These are phyloP conservation scores for Tenthredo amoena DNA, from an alignment of 2,888 invertebrate species.

Conservation along the genomic window DNA sequence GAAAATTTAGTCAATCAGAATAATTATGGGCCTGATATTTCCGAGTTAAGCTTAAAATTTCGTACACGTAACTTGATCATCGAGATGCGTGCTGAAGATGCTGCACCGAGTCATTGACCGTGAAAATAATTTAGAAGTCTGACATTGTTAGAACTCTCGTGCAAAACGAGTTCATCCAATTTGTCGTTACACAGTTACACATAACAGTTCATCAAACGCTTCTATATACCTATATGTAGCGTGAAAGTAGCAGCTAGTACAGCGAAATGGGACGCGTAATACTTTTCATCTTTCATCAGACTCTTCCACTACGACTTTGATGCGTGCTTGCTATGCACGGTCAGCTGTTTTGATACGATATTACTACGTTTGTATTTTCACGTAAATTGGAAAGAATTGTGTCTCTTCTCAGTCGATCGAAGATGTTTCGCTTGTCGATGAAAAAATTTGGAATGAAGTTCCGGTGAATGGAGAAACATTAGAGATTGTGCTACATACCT, in stretches of 20 bases:
- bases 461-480: no score
- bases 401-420: neutral
- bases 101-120: neutral
- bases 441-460: neutral
- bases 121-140: constrained; percentile 10
- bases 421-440: neutral
- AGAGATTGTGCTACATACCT: neutral
- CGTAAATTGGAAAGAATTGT: neutral
- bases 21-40: neutral
- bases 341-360: neutral
- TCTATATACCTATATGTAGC: neutral
- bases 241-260: constrained; percentile 31
- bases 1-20: neutral
- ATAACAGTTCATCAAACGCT: constrained; percentile 35
- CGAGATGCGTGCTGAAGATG: neutral
- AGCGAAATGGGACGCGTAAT: constrained; percentile 35
- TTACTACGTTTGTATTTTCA: neutral
- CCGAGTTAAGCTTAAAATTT: neutral
- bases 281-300: constrained; percentile 32
- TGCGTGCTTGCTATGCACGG: neutral
- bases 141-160: constrained; percentile 19
- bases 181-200: constrained; percentile 20
- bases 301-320: neutral
- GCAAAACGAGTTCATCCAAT: constrained; percentile 34
- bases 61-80: neutral